phyloP scores from a whole-genome alignment of 2,797 vertebrate genomes.

The Sorex maritimensis region DNA sequence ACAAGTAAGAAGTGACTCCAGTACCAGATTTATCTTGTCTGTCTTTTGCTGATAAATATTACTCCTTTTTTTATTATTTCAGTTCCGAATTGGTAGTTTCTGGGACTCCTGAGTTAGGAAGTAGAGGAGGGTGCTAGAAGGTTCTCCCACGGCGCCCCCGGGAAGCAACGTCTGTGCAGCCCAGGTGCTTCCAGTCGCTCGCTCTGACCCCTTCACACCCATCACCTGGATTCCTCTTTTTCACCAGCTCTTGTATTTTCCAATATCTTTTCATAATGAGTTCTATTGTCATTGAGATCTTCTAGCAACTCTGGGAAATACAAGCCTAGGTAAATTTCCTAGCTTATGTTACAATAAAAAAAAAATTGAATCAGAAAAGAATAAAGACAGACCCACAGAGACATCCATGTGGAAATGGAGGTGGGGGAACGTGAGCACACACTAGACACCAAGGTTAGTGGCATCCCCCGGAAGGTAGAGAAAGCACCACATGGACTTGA shows the following conservation, averaged over 20 bases:
- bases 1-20: not conserved
- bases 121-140: not conserved
- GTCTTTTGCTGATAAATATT: slow-evolving; percentile 43
- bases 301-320: slow-evolving; percentile 61
- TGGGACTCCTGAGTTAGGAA: slow-evolving; percentile 43
- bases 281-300: slow-evolving; percentile 34
- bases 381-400: too few relatives aligned
- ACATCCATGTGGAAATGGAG: not conserved
- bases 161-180: too few relatives aligned
- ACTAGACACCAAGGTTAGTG: not conserved
- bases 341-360: slow-evolving; percentile 68
- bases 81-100: slow-evolving; percentile 64
- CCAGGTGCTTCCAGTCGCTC: not conserved
- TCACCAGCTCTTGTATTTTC: slow-evolving; percentile 29
- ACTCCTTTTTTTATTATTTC: slow-evolving; percentile 49
- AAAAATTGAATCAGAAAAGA: slow-evolving; percentile 12
- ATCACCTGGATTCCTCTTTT: not conserved
- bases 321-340: slow-evolving; percentile 35
- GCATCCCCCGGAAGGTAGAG: not conserved
- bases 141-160: too few relatives aligned
- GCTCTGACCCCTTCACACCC: not conserved
- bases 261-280: slow-evolving; percentile 56
- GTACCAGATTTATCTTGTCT: not conserved
- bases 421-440: too few relatives aligned
- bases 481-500: too few relatives aligned